Conservation (phyloP, 2,888 invertebrate species). For the Drosophila kokeensis region DNA sequence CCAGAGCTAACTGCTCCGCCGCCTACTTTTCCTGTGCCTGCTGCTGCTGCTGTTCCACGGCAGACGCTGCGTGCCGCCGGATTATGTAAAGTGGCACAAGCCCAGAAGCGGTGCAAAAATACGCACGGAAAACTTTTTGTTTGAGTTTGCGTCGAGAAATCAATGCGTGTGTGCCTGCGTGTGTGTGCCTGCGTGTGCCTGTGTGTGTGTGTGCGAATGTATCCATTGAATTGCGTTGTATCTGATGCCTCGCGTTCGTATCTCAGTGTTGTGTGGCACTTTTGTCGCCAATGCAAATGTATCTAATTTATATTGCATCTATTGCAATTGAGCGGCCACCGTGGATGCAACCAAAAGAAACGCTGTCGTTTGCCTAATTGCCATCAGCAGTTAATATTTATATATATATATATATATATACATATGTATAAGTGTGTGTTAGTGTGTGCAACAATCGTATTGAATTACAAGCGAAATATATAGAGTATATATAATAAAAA, state of each 20-base stretch:
- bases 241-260: conserved; percentile 17
- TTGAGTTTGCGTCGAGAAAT: conserved; percentile 7
- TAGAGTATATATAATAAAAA: background rate
- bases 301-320: conserved; percentile 75
- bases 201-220: conserved; percentile 22
- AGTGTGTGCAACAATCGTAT: conserved; percentile 23
- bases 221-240: conserved; percentile 19
- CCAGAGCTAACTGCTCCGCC: conserved; percentile 8
- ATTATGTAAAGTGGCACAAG: conserved; percentile 75
- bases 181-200: background rate
- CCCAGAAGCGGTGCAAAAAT: conserved; percentile 39
- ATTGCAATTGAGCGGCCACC: conserved; percentile 70
- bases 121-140: conserved; percentile 42
- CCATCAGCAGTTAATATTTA: conserved; percentile 45
- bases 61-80: conserved; percentile 59
- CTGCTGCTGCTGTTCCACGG: conserved; percentile 9
- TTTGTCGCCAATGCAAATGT: conserved; percentile 68
- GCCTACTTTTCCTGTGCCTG: conserved; percentile 1
- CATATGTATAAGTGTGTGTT: conserved; percentile 16
- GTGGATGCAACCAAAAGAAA: conserved; percentile 60
- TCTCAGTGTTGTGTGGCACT: conserved; percentile 8
- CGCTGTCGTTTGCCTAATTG: conserved; percentile 48
- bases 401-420: background rate
- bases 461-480: conserved; percentile 39
- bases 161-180: conserved; percentile 14